Percentiles rank a stretch among this genome's conserved stretches.
Conservation (phyloP, 2,113 vertebrate species). For the Myrmophylax atrothorax region DNA sequence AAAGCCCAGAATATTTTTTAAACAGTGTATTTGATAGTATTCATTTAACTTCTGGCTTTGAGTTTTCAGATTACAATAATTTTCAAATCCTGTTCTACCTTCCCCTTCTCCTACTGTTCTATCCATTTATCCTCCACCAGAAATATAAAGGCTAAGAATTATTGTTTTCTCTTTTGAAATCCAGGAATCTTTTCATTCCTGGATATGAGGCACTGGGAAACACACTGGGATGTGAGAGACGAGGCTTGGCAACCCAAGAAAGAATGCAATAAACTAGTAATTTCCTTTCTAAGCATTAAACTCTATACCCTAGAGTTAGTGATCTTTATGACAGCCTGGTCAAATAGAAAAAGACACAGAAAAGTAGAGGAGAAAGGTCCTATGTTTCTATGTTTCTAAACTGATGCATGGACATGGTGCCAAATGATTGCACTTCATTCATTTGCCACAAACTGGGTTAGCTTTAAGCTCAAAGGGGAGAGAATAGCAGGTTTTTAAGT, state of each 20-base stretch:
- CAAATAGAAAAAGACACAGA: not conserved
- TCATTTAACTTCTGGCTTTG: not conserved
- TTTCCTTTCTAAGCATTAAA: slow-evolving; percentile 12
- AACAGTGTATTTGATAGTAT: not conserved
- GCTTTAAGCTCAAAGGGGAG: slow-evolving; percentile 43
- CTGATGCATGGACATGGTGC: not conserved
- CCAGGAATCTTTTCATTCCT: not conserved
- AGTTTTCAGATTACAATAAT: not conserved
- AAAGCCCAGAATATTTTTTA: not conserved
- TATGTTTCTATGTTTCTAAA: not conserved
- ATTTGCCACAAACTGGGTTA: slow-evolving; percentile 45
- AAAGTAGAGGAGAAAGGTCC: not conserved
- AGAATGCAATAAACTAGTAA: not conserved
- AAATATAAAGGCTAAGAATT: not conserved
- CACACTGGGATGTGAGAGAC: not conserved
- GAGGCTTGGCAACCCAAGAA: not conserved
- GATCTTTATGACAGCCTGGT: not conserved
- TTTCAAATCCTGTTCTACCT: not conserved
- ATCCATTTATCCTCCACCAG: not conserved
- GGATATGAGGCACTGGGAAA: not conserved
- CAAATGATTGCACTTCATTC: slow-evolving; percentile 37
- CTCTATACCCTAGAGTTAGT: not conserved
- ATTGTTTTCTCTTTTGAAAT: not conserved
- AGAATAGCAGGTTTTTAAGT: slow-evolving; percentile 58
- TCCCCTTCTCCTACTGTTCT: not conserved